Evolutionary conservation across 2,113 vertebrate species (phyloP).

Genomic region (Sander vitreus): DNA sequence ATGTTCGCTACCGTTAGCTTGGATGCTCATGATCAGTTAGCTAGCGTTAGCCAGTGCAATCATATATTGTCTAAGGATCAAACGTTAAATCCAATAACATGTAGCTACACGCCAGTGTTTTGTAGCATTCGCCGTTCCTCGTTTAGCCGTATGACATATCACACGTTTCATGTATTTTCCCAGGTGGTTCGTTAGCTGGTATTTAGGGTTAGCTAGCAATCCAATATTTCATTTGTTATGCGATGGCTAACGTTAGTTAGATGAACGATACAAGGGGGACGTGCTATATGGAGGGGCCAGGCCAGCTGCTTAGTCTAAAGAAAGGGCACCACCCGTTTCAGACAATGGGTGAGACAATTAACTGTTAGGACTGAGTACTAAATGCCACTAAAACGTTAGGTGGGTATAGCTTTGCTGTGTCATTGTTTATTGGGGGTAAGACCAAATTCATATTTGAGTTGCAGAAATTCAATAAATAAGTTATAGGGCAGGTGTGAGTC

Average conservation of each 20-base stretch:
- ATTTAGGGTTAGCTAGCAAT: slow-evolving; percentile 46
- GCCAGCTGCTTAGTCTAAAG: slow-evolving; percentile 36
- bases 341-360: slow-evolving; percentile 32
- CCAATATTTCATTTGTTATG: slow-evolving; percentile 30
- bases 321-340: slow-evolving; percentile 40
- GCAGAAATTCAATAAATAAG: background rate
- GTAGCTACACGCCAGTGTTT: background rate
- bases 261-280: slow-evolving; percentile 20
- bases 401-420: slow-evolving; percentile 29
- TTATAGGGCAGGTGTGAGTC: background rate
- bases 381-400: background rate
- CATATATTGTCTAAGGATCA: slow-evolving; percentile 9
- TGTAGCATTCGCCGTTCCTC: background rate
- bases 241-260: slow-evolving; percentile 33
- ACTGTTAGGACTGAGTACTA: background rate
- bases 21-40: slow-evolving; percentile 31
- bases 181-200: background rate
- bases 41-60: slow-evolving; percentile 53
- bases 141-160: background rate
- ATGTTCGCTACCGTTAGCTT: slow-evolving; percentile 55
- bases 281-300: slow-evolving; percentile 24
- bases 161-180: background rate
- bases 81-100: slow-evolving; percentile 6
- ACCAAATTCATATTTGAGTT: background rate
- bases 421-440: slow-evolving; percentile 1